Evolutionary conservation across 2,113 vertebrate species (phyloP).

Genomic region (Neofelis nebulosa): DNA sequence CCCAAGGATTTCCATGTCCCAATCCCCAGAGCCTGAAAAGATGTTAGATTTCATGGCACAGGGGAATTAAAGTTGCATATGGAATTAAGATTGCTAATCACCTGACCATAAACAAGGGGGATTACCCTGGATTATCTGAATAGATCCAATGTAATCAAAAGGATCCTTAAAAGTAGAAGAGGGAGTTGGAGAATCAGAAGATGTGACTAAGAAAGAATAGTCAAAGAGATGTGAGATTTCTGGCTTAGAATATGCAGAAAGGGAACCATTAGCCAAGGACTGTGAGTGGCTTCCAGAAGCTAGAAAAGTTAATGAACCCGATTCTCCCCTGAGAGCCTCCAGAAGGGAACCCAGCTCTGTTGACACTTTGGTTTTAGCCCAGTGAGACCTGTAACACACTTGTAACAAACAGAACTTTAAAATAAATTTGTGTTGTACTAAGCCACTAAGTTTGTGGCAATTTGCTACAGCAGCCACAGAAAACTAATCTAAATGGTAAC

Average conservation of each 20-base stretch:
- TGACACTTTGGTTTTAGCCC: neutral
- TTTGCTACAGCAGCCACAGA: neutral
- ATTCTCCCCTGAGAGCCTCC: neutral
- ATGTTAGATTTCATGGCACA: neutral
- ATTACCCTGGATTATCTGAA: neutral
- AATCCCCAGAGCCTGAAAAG: neutral
- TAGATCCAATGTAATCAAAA: neutral
- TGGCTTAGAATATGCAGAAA: neutral
- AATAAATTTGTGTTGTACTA: neutral
- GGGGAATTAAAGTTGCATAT: neutral
- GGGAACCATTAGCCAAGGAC: neutral
- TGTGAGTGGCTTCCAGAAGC: neutral
- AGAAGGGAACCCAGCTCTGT: neutral
- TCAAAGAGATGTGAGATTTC: neutral
- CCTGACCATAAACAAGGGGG: neutral
- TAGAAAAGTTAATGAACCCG: neutral
- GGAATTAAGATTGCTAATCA: neutral
- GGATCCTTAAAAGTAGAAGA: neutral
- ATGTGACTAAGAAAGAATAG: neutral
- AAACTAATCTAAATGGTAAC: neutral
- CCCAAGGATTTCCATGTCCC: neutral
- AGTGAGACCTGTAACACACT: neutral
- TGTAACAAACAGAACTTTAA: neutral
- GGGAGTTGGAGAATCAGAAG: neutral
- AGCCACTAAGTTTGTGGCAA: neutral